Percentiles rank a stretch among this genome's conserved stretches.
Evolutionary conservation across 2,113 vertebrate species (phyloP).

Genomic region (Apodemus sylvaticus): DNA sequence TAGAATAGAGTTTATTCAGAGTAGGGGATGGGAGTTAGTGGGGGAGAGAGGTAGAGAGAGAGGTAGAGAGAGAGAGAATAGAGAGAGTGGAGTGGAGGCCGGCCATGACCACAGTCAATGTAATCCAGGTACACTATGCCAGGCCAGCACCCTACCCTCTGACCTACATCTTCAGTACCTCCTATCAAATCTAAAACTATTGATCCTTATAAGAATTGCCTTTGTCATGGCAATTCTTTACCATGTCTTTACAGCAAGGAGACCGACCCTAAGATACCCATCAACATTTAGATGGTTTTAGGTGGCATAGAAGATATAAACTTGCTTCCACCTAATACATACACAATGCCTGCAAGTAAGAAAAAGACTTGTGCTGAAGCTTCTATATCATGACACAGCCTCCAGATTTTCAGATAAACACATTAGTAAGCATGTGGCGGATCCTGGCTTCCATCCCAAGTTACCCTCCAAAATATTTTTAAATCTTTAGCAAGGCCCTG

Average conservation of each 20-base stretch:
- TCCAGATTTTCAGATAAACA: constrained; percentile 13
- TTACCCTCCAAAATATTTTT: not conserved
- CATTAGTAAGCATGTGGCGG: not conserved
- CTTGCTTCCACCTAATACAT: constrained; percentile 17
- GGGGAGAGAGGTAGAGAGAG: too few relatives aligned
- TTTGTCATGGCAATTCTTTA: too few relatives aligned
- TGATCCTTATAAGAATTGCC: too few relatives aligned
- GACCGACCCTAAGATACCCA: not conserved
- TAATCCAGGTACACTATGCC: not conserved
- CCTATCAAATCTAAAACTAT: constrained; percentile 19
- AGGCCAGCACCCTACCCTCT: not conserved
- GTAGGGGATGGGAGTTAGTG: too few relatives aligned
- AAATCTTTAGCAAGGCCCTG: not conserved
- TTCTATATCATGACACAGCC: constrained; percentile 2
- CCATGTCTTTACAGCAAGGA: too few relatives aligned
- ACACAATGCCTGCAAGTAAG: constrained; percentile 3
- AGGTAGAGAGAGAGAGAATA: too few relatives aligned
- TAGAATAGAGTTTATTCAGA: too few relatives aligned
- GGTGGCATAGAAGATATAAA: not conserved
- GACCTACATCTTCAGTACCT: not conserved
- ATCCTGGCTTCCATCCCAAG: not conserved
- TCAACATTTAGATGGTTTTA: not conserved
- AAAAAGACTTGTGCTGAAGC: constrained; percentile 2
- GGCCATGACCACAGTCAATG: too few relatives aligned
- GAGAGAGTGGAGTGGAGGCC: too few relatives aligned